Conservation (phyloP, 1,140 invertebrate genomes). For the Thrips palmi region DNA sequence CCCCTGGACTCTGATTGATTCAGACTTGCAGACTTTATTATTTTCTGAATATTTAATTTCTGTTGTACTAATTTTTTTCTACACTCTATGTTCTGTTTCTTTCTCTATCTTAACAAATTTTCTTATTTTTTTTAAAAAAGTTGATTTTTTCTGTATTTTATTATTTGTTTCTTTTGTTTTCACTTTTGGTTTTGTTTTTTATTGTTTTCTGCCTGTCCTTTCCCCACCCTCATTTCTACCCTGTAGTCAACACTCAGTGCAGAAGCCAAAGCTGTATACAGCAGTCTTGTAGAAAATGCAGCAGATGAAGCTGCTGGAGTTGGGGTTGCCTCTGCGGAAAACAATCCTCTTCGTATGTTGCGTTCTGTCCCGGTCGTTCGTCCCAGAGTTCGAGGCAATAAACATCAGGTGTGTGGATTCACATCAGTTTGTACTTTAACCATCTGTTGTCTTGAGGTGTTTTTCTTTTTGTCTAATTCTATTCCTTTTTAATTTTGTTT, state of each 20-base stretch:
- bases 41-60: too few species aligned
- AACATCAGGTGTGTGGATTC: conserved; percentile 27
- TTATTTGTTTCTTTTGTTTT: conserved; percentile 18
- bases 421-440: too few species aligned
- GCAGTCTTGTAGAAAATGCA: conserved; percentile 64
- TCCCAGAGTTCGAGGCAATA: conserved; percentile 36
- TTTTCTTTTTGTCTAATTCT: too few species aligned
- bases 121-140: conserved; percentile 11
- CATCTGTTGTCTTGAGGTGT: too few species aligned
- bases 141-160: conserved; percentile 18
- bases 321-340: conserved; percentile 23
- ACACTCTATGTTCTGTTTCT: conserved; percentile 10
- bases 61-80: conserved; percentile 16
- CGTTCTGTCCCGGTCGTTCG: conserved; percentile 41
- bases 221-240: conserved; percentile 19
- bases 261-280: conserved; percentile 78
- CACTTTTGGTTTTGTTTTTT: conserved; percentile 22
- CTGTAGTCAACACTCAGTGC: conserved; percentile 53
- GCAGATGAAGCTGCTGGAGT: conserved; percentile 2
- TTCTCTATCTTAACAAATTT: conserved; percentile 3
- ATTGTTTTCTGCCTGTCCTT: conserved; percentile 22
- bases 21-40: too few species aligned
- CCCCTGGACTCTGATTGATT: too few species aligned
- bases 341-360: conserved; percentile 55
- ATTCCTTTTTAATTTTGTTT: too few species aligned